Conservation (phyloP, 2,797 vertebrate genomes). For the Zalophus californianus region DNA sequence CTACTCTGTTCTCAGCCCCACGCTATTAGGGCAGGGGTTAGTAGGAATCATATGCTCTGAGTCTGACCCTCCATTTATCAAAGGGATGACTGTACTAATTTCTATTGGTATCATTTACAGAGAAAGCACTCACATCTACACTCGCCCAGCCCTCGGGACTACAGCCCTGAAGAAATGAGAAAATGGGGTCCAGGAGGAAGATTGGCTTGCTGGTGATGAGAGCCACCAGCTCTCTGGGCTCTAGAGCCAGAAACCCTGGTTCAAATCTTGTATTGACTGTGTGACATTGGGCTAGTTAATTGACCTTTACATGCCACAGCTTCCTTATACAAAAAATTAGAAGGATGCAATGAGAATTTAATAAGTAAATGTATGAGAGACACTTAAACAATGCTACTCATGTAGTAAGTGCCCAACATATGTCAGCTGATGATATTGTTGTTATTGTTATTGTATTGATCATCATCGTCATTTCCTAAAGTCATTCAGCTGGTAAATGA, state of each 20-base stretch:
- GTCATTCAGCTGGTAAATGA: neutral
- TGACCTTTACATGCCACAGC: neutral
- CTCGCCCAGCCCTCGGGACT: too few relatives aligned
- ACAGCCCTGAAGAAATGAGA: neutral
- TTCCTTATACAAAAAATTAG: neutral
- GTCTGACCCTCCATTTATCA: neutral
- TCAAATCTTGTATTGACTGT: neutral
- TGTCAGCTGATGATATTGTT: neutral
- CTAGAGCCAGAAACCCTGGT: neutral
- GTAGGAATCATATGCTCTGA: neutral
- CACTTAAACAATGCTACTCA: too few relatives aligned
- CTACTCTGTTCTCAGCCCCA: rapidly evolving
- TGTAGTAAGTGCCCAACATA: neutral
- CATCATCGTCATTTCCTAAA: neutral
- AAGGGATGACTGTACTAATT: rapidly evolving
- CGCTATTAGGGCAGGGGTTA: neutral
- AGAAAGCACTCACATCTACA: neutral
- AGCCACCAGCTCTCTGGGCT: neutral
- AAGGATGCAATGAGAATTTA: neutral
- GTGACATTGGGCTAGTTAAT: neutral
- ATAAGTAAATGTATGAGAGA: neutral
- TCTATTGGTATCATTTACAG: neutral
- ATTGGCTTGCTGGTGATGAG: neutral
- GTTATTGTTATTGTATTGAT: neutral
- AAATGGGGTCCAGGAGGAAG: rapidly evolving